Conservation (phyloP, 2,113 vertebrate genomes). For the Sceloporus undulatus region DNA sequence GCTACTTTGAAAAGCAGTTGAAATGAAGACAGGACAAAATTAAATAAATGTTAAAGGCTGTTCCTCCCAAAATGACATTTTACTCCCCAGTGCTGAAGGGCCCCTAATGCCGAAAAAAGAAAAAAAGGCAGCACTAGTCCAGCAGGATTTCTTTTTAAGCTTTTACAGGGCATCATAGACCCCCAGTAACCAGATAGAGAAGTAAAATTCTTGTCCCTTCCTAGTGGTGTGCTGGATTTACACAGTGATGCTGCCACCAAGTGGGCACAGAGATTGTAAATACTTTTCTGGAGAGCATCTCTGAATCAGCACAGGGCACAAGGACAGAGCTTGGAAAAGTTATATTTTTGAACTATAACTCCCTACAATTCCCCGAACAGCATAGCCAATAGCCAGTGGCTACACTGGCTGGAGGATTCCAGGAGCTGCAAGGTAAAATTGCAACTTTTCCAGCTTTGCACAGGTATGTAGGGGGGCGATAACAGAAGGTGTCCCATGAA, state of each 20-base stretch:
- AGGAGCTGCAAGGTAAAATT: too few species aligned
- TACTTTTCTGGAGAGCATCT: not conserved
- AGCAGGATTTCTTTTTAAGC: not conserved
- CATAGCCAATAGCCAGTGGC: too few species aligned
- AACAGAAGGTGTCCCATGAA: too few species aligned
- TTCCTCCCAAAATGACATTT: not conserved
- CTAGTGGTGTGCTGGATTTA: not conserved
- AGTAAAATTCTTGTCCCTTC: too few species aligned
- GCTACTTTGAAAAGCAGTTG: not conserved
- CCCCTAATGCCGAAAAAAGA: too few species aligned
- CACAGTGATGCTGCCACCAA: constrained; percentile 31
- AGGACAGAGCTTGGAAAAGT: too few species aligned
- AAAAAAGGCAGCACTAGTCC: not conserved
- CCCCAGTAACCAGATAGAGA: not conserved
- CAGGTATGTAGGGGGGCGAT: too few species aligned
- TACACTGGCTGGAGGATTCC: too few species aligned
- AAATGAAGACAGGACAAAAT: not conserved
- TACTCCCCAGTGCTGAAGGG: not conserved
- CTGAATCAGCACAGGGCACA: not conserved
- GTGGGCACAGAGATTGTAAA: not conserved
- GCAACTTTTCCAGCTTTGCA: too few species aligned
- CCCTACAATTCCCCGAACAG: too few species aligned
- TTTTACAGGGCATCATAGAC: not conserved
- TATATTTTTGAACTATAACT: too few species aligned
- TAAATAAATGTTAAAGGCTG: not conserved